Evolutionary conservation across 2,113 vertebrate species (phyloP).

Genomic region (Cavia aperea): DNA sequence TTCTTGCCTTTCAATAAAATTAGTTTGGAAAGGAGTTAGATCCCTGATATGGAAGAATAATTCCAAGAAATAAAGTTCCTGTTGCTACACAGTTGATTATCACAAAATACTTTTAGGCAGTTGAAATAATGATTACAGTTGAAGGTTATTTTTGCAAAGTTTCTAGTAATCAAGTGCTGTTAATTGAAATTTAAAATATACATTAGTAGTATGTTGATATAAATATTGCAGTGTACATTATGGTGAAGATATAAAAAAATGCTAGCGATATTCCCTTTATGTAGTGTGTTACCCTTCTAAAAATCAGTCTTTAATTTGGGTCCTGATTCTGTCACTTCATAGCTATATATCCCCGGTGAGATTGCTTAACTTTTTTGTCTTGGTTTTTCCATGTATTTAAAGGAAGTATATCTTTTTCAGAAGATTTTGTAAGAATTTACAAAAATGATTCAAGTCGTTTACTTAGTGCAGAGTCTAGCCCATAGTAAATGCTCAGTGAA

Average conservation of each 20-base stretch:
- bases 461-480: neutral
- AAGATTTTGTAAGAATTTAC: neutral
- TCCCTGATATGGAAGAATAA: neutral
- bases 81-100: neutral
- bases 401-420: neutral
- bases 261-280: neutral
- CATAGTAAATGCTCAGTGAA: neutral
- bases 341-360: neutral
- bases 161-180: conserved; percentile 11
- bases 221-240: neutral
- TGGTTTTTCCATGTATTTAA: neutral
- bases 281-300: neutral
- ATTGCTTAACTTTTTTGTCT: neutral
- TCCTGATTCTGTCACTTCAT: neutral
- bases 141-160: neutral
- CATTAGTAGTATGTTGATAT: neutral
- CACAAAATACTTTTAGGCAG: neutral
- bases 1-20: neutral
- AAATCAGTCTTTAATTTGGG: neutral
- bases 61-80: neutral
- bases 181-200: neutral
- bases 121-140: neutral
- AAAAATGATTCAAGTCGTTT: neutral
- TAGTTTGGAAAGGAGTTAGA: neutral
- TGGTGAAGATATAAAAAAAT: neutral